Percentiles rank a stretch among this genome's conserved stretches.
phyloP scores from a whole-genome alignment of 2,888 invertebrate species.

The Cremastinae sp. region DNA sequence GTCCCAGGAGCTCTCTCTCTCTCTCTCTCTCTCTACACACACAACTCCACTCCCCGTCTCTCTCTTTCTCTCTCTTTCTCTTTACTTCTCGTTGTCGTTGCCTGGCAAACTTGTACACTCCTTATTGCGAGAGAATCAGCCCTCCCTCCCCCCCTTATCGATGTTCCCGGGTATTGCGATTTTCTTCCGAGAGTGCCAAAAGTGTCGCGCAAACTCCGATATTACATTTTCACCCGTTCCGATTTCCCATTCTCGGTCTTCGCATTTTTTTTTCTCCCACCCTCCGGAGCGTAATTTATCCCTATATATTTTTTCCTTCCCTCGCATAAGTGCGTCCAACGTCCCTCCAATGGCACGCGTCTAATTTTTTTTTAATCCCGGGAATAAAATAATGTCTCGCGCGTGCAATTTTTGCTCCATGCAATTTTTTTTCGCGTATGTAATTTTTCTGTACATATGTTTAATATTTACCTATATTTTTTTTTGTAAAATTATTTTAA shows the following conservation, averaged over 20 bases:
- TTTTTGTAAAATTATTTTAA: background rate
- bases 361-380: no score
- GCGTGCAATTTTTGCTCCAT: no score
- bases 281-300: no score
- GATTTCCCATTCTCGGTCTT: no score
- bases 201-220: slow-evolving; percentile 41
- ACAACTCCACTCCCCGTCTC: no score
- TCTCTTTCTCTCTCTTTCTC: background rate
- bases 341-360: no score
- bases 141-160: slow-evolving; percentile 10
- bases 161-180: slow-evolving; percentile 20
- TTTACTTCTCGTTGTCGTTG: background rate
- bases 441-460: no score
- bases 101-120: slow-evolving; percentile 48
- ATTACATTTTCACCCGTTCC: background rate
- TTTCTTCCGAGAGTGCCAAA: slow-evolving; percentile 14
- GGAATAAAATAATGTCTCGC: no score
- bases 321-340: no score
- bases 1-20: slow-evolving; percentile 1
- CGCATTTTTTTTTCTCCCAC: no score
- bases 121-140: slow-evolving; percentile 47
- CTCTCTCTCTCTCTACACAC: background rate
- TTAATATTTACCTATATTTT: background rate
- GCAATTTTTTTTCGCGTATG: no score
- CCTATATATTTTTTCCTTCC: no score